These are phyloP conservation scores for Ochotona curzoniae DNA, from an alignment of 2,113 vertebrate species.

Conservation along the genomic window DNA sequence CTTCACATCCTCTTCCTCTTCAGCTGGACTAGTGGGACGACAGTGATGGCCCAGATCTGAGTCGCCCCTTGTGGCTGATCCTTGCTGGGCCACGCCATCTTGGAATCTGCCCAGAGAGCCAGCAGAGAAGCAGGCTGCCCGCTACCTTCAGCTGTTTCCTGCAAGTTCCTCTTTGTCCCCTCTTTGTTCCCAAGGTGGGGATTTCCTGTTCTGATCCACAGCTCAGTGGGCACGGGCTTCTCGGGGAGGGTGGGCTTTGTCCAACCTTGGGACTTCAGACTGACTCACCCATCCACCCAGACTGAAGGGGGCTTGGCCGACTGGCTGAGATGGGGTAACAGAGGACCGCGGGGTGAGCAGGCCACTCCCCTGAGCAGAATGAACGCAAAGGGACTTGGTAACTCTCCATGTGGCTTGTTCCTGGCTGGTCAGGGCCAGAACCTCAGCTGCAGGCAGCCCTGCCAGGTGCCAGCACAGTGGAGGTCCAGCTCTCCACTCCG, in stretches of 20 bases:
- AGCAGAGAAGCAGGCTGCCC: neutral
- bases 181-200: too few relatives aligned
- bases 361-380: neutral
- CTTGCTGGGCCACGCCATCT: neutral
- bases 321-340: neutral
- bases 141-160: neutral
- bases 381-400: fast-evolving
- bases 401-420: neutral
- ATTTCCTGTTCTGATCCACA: neutral
- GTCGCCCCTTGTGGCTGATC: neutral
- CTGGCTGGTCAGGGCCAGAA: neutral
- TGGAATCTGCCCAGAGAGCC: neutral
- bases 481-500: fast-evolving
- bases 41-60: neutral
- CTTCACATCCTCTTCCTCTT: neutral
- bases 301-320: neutral
- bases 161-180: neutral
- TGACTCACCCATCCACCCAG: neutral
- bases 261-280: neutral
- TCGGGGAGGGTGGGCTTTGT: neutral
- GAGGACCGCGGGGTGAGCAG: neutral
- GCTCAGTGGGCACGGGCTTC: neutral
- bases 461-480: fast-evolving
- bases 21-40: neutral
- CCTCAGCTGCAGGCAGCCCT: neutral